phyloP scores from a whole-genome alignment of 2,113 vertebrate genomes.

The western clawed frog (Xenopus tropicalis) region UCB_Xtro_10.0 CM004445.2:48684001-48684500 shows the following conservation, averaged over 20 bases:
- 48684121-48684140: no score
- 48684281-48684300: constrained; percentile 13
- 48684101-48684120: no score
- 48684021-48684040: no score
- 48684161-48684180: no score
- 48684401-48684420: constrained; percentile 66
- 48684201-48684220: no score
- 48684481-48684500: background rate
- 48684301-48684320: constrained; percentile 6
- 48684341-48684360: constrained; percentile 60
- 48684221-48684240: background rate
- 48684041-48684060: no score
- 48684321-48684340: constrained; percentile 55
- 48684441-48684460: constrained; percentile 62
- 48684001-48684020: no score
- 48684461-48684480: background rate
- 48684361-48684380: constrained; percentile 51
- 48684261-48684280: background rate
- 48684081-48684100: no score
- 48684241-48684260: constrained; percentile 9
- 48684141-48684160: background rate
- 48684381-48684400: constrained; percentile 66
- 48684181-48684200: no score
- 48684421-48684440: constrained; percentile 64
- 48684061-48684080: no score